phyloP scores from a whole-genome alignment of 2,797 vertebrate genomes.

The Brachyalestes nurse region DNA sequence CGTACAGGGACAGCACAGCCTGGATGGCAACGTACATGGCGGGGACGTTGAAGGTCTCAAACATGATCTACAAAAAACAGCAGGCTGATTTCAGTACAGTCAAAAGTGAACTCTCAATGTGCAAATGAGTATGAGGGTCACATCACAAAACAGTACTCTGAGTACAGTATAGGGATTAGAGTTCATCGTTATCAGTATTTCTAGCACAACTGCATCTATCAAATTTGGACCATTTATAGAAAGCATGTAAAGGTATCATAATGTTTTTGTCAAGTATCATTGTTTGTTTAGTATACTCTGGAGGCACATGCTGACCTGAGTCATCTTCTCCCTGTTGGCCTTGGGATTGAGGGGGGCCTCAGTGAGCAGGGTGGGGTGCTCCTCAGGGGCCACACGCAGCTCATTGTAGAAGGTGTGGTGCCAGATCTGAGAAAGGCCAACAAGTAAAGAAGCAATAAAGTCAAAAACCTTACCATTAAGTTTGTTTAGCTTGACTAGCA shows the following conservation, averaged over 20 bases:
- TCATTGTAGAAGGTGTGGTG: conserved; percentile 99
- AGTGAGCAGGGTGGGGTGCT: conserved; percentile 96
- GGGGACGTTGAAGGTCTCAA: conserved; percentile 86
- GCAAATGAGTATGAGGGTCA: too few relatives aligned
- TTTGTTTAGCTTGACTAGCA: not conserved
- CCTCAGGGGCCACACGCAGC: conserved; percentile 95
- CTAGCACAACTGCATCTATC: too few relatives aligned
- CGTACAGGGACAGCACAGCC: conserved; percentile 84
- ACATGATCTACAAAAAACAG: conserved; percentile 76
- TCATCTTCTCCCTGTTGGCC: conserved; percentile 99
- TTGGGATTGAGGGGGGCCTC: conserved; percentile 98
- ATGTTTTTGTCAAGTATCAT: not conserved
- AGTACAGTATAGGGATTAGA: too few relatives aligned
- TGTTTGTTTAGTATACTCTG: not conserved
- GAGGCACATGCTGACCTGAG: conserved; percentile 77
- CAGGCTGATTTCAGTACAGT: not conserved
- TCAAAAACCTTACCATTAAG: not conserved
- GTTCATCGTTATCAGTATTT: too few relatives aligned
- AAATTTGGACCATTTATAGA: too few relatives aligned
- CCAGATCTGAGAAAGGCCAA: conserved; percentile 86
- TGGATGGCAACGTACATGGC: conserved; percentile 85
- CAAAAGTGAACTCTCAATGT: not conserved
- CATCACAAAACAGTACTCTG: too few relatives aligned
- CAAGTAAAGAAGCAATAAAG: not conserved
- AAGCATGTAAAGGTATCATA: not conserved